phyloP scores from a whole-genome alignment of 2,113 vertebrate species.

The Diphyllodes magnificus region DNA sequence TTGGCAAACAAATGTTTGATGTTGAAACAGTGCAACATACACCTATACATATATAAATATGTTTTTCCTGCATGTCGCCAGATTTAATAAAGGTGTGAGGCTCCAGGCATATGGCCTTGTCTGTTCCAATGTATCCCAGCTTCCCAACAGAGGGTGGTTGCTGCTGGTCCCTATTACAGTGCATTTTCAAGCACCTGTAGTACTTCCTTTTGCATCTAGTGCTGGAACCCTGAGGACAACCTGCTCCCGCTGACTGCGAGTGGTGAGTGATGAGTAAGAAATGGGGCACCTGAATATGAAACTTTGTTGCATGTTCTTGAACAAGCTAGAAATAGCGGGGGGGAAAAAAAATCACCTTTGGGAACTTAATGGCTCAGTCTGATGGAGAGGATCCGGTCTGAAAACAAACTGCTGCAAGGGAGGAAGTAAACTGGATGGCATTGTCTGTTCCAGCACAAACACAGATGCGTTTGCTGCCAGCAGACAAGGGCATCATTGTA shows the following conservation, averaged over 20 bases:
- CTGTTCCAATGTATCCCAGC: not conserved
- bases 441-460: not conserved
- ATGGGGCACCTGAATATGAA: not conserved
- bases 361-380: not conserved
- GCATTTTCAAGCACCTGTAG: not conserved
- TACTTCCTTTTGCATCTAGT: not conserved
- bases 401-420: not conserved
- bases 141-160: not conserved
- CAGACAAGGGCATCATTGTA: not conserved
- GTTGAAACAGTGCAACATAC: not conserved
- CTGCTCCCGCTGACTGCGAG: fast-evolving
- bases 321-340: not conserved
- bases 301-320: not conserved
- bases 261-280: not conserved
- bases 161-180: not conserved
- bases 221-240: not conserved
- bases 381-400: not conserved
- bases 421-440: not conserved
- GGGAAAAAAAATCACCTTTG: not conserved
- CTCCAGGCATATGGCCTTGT: not conserved
- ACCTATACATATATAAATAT: not conserved
- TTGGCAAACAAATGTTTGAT: not conserved
- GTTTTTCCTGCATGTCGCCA: not conserved
- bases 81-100: not conserved
- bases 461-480: not conserved